phyloP scores from a whole-genome alignment of 2,113 vertebrate species.

The Mirza zaza region DNA sequence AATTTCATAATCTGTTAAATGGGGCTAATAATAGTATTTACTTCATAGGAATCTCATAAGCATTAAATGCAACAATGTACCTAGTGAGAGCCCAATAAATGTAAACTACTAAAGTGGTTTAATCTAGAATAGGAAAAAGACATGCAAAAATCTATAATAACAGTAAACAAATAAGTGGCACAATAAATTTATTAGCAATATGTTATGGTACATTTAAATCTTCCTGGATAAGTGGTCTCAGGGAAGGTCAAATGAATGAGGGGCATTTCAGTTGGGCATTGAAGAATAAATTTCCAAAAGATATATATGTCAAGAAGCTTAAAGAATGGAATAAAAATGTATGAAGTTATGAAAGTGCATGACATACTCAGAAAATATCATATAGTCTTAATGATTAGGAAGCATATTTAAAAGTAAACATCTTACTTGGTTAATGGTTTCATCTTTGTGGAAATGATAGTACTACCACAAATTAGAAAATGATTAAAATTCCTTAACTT shows the following conservation, averaged over 20 bases:
- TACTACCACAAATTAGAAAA: conserved; percentile 29
- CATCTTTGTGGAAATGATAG: neutral
- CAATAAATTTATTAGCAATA: neutral
- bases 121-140: neutral
- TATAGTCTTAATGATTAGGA: neutral
- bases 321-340: neutral
- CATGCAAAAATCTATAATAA: neutral
- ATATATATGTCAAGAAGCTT: neutral
- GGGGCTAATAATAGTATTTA: neutral
- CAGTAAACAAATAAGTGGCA: neutral
- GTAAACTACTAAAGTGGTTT: neutral
- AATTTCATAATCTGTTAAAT: neutral
- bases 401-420: conserved; percentile 22
- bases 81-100: neutral
- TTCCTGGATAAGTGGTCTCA: neutral
- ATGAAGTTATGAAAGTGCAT: neutral
- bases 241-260: neutral
- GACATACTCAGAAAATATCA: neutral
- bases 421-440: neutral
- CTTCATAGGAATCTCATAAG: neutral
- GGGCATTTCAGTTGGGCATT: neutral
- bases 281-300: neutral
- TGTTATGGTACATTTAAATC: neutral
- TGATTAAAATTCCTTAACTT: neutral
- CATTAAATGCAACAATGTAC: neutral